These are phyloP conservation scores for Cyrtorhinus lividipennis DNA, from an alignment of 1,140 invertebrate genomes.

Conservation along the genomic window DNA sequence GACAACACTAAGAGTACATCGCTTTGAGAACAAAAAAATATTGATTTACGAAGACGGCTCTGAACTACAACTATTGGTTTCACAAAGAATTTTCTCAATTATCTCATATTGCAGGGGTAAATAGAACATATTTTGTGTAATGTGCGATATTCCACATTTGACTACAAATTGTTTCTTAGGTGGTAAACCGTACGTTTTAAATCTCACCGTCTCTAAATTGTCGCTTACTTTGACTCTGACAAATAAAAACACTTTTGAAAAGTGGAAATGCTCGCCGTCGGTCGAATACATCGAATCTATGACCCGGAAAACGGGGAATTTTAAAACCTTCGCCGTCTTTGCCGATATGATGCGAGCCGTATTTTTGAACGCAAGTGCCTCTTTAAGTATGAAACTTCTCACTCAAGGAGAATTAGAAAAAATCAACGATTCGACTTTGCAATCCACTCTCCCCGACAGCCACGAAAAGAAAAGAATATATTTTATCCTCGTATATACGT, in stretches of 20 bases:
- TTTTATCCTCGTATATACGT: constrained; percentile 9
- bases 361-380: constrained; percentile 6
- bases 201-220: not conserved
- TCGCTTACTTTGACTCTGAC: not conserved
- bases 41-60: too few species aligned
- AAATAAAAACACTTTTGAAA: constrained; percentile 12
- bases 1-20: too few species aligned
- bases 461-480: not conserved
- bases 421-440: not conserved
- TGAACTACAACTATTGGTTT: too few species aligned
- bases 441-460: not conserved
- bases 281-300: constrained; percentile 9
- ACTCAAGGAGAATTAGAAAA: constrained; percentile 11
- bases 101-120: too few species aligned
- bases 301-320: constrained; percentile 13
- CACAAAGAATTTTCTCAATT: too few species aligned
- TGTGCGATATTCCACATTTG: not conserved
- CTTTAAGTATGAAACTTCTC: not conserved
- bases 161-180: not conserved
- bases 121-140: too few species aligned
- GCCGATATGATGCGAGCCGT: constrained; percentile 7
- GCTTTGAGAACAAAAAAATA: too few species aligned
- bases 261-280: constrained; percentile 11
- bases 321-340: constrained; percentile 9
- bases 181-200: not conserved